Conservation (phyloP, 2,888 invertebrate species). For the Chrysolina americana region DNA sequence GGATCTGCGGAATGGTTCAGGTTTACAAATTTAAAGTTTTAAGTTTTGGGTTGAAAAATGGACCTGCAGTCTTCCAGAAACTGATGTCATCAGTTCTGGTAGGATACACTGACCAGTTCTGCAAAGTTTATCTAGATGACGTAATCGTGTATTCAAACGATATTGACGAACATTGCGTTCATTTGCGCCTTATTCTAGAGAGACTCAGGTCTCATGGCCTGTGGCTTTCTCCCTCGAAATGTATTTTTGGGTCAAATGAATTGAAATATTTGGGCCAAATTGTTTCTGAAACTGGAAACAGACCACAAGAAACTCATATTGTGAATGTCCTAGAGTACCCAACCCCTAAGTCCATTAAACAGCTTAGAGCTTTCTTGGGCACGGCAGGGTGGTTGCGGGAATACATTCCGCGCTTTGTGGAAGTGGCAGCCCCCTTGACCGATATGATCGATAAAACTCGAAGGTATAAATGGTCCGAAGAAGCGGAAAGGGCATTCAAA, state of each 20-base stretch:
- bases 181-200: constrained; percentile 47
- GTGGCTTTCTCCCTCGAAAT: constrained; percentile 39
- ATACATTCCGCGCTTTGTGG: neutral
- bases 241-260: constrained; percentile 36
- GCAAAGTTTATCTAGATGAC: constrained; percentile 58
- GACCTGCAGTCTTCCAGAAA: neutral
- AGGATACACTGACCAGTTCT: constrained; percentile 30
- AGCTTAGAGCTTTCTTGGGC: constrained; percentile 52
- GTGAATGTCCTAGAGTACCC: constrained; percentile 26
- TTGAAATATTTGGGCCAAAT: constrained; percentile 44
- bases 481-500: constrained; percentile 39
- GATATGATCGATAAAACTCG: neutral
- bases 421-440: too few relatives aligned
- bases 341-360: constrained; percentile 34
- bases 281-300: constrained; percentile 37
- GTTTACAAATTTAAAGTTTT: neutral
- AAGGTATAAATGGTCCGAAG: constrained; percentile 42
- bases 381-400: constrained; percentile 33
- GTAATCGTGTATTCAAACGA: constrained; percentile 39
- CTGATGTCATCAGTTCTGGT: constrained; percentile 10
- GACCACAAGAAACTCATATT: constrained; percentile 39
- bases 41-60: neutral
- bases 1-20: too few relatives aligned
- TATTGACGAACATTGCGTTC: constrained; percentile 49
- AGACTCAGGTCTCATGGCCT: constrained; percentile 44